Percentiles rank a stretch among this genome's conserved stretches.
These are phyloP conservation scores for Crossaster papposus DNA, from an alignment of 53 echinoderm and acorn worm species.

Conservation along the genomic window DNA sequence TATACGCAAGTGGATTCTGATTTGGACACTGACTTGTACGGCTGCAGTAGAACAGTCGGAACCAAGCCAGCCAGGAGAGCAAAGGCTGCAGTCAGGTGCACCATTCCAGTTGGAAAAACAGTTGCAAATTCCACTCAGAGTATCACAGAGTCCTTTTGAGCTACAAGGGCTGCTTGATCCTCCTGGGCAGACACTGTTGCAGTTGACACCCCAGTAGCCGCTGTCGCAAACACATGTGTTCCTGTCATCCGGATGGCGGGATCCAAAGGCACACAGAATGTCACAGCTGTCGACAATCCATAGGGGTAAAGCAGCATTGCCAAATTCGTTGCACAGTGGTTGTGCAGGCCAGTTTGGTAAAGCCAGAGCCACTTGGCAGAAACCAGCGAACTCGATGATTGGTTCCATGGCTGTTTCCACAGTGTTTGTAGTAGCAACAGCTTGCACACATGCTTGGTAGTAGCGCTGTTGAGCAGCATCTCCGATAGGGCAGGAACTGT, in stretches of 20 bases:
- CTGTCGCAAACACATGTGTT: constrained; percentile 76
- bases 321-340: constrained; percentile 87
- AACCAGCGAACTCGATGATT: constrained; percentile 74
- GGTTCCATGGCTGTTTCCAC: constrained; percentile 73
- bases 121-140: constrained; percentile 61
- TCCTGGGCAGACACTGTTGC: constrained; percentile 77
- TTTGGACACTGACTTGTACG: constrained; percentile 6
- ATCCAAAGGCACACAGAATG: constrained; percentile 74
- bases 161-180: constrained; percentile 80
- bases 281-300: constrained; percentile 91
- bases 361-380: constrained; percentile 70
- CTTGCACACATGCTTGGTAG: constrained; percentile 71
- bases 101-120: constrained; percentile 90
- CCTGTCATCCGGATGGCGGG: constrained; percentile 57
- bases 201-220: constrained; percentile 75
- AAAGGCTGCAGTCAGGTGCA: constrained; percentile 68
- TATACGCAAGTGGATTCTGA: constrained; percentile 50
- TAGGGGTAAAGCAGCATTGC: constrained; percentile 72
- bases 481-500: constrained; percentile 76
- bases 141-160: constrained; percentile 70
- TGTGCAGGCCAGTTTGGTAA: constrained; percentile 78
- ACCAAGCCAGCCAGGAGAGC: constrained; percentile 79
- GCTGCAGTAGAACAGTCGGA: constrained; percentile 61
- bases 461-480: constrained; percentile 60
- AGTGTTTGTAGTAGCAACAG: constrained; percentile 57